Evolutionary conservation across 2,888 invertebrate species (phyloP).

Genomic region (Meandrusa payeni): DNA sequence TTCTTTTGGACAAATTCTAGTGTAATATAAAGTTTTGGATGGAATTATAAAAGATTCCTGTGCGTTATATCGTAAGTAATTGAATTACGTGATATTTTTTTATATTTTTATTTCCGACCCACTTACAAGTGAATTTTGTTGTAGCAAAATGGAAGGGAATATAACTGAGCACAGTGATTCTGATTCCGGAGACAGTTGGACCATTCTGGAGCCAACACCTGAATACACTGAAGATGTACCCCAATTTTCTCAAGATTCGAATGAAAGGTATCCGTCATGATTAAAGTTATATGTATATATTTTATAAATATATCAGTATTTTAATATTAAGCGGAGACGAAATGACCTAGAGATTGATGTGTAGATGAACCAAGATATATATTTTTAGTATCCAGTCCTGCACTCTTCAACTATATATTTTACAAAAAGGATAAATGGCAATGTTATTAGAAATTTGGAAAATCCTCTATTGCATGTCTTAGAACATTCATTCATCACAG

Average conservation of each 20-base stretch:
- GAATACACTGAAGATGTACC: slow-evolving; percentile 47
- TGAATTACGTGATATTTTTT: slow-evolving; percentile 12
- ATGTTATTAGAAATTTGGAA: no score
- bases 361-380: no score
- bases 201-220: slow-evolving; percentile 57
- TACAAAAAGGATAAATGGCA: no score
- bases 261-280: slow-evolving; percentile 54
- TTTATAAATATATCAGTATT: no score
- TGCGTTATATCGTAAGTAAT: slow-evolving; percentile 14
- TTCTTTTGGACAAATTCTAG: slow-evolving; percentile 44
- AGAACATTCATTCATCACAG: no score
- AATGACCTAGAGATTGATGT: no score
- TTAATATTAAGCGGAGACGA: no score
- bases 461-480: no score
- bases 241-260: slow-evolving; percentile 40
- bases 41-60: slow-evolving; percentile 3
- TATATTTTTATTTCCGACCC: slow-evolving; percentile 20
- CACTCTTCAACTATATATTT: no score
- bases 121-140: slow-evolving; percentile 8
- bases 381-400: no score
- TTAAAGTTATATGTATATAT: no score
- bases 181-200: slow-evolving; percentile 78
- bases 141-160: slow-evolving; percentile 56
- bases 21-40: slow-evolving; percentile 27
- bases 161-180: slow-evolving; percentile 65